Base-by-base conservation (phyloP, 2,113 vertebrate genomes). In the Mirza zaza region DNA sequence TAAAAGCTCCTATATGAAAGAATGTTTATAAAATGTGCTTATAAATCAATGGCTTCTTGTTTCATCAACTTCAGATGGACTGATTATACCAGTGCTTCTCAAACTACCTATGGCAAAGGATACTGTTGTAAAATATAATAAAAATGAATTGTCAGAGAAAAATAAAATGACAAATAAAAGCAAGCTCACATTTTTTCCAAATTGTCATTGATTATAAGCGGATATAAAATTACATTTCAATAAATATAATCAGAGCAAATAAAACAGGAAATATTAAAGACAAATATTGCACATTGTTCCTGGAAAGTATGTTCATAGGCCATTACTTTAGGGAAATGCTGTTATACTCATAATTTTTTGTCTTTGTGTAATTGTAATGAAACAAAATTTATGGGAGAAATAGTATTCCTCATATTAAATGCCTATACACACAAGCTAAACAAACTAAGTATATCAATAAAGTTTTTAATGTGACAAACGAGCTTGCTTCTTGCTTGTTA, bases 391-490 rank as follows among this genome's bases (percentile, higher is more conserved):
- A 55, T 17, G 14, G 57, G 36, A 70, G n/a, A 93, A 94, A 90
- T 9, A 27, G 63, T 25, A 87, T 87, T 94, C 87, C 23, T 34
- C 23, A 3, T 57, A 81, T 57, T 68, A 80, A 94, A 50, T 88
- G 57, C 63, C 52, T 77, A 77, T 11, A 52, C 0, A 2, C 23
- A 50, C 27, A 76, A 14, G 4, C 45, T 84, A 88, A 94, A 65
- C 70, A 87, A 88, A 92, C n/a, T 11, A 87, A 80, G 48, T 27
- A 1, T 61, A 85, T 82, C 89, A 52, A 8, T 81, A 59, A 73
- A 87, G 65, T 83, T 90, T 97, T 90, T 89, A 67, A 82, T 17
- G 63, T 77, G 61, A 85, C 65, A 93, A 82, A 86, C 45, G 29
- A 81, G 73, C 45, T 76, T 71, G 13, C 36, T 67, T 42, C 90